Percentiles rank a stretch among this genome's conserved stretches.
phyloP scores from a whole-genome alignment of 1,140 invertebrate species.

The Diprion similis region DNA sequence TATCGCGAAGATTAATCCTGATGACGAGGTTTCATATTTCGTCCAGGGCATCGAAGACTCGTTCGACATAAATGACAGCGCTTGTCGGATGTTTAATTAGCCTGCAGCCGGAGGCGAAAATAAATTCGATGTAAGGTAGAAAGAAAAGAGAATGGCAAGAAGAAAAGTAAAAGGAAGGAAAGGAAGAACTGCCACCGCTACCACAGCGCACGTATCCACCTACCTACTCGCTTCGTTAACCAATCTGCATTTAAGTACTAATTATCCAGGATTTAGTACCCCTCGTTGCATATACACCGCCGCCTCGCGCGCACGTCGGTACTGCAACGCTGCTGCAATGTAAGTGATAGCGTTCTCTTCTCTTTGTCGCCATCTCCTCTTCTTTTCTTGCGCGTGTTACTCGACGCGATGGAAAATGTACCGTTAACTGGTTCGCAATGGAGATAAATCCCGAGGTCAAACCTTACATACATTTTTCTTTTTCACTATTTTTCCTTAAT shows the following conservation, averaged over 20 bases:
- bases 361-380: no score
- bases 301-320: no score
- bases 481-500: constrained; percentile 24
- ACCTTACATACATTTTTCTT: constrained; percentile 38
- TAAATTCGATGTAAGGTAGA: no score
- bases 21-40: no score
- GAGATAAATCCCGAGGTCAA: constrained; percentile 55
- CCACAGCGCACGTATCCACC: no score
- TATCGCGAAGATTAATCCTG: no score
- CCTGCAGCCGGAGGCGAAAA: no score
- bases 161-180: not conserved
- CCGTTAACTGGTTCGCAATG: constrained; percentile 52
- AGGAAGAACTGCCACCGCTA: not conserved
- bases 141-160: not conserved
- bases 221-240: not conserved
- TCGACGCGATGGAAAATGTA: constrained; percentile 49
- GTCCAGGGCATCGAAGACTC: no score
- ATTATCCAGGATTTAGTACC: not conserved
- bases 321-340: not conserved
- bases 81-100: no score
- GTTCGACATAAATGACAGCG: no score
- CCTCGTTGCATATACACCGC: not conserved
- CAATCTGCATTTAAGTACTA: constrained; percentile 6
- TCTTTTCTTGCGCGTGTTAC: no score
- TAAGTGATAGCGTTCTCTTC: not conserved